Evolutionary conservation across 2,888 invertebrate genomes (phyloP), one percentile per base, ranked within the genome.

Genomic region (Galerucella calmariensis): DNA sequence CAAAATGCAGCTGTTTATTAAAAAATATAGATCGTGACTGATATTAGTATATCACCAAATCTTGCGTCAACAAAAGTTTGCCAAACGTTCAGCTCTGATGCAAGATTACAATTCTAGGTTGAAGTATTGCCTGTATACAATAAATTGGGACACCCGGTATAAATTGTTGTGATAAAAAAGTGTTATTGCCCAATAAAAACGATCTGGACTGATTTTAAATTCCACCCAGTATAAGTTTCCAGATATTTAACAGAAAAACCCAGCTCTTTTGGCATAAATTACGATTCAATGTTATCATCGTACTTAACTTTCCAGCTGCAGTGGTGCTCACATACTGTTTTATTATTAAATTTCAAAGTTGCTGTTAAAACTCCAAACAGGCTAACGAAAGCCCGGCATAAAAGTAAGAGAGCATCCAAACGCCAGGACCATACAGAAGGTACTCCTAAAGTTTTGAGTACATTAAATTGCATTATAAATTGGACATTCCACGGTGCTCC

Each of bases 391-490:
- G 65, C 65, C 68, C 16, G 10, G 56, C 35, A 53, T 46, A 70
- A 73, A 67, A 70, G 67, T 59, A 46, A 41, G 70, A 58, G 72
- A 63, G 46, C 59, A 72, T 48, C 41, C 62, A 70, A 66, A 75
- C 70, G 75, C 70, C 73, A 67, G 48, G 63, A 56, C 63, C 75
- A 75, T 70, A 67, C 20, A 65, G 16, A 9, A 65, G 63, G 44
- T 12, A 65, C 56, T 41, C 70, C 69, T 14, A 68, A 73, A 75
- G 62, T 73, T 70, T 63, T 67, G 70, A 73, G 67, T 65, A 70
- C 63, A 76, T 76, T 77, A 77, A 79, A 79, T 79, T 77, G 75
- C 76, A 72, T 76, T 65, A 79, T 73, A 77, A 79, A 79, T 79
- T 76, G 75, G 76, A 75, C 69, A 67, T 67, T 75, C 71, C 72